phyloP scores from a whole-genome alignment of 2,888 invertebrate genomes.

The Dasysyrphus albostriatus region DNA sequence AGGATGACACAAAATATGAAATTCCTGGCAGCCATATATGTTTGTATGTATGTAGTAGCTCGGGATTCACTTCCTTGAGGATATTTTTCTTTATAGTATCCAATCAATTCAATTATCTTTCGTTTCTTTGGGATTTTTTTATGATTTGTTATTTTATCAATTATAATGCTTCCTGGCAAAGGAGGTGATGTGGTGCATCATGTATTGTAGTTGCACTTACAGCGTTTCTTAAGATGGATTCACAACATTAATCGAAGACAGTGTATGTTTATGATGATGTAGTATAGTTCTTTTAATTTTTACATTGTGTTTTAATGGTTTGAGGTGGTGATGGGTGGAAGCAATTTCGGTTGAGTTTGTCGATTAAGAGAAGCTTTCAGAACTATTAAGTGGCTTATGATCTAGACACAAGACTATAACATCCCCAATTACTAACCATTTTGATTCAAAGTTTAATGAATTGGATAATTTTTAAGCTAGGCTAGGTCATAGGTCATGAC shows the following conservation, averaged over 20 bases:
- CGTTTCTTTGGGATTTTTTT: constrained; percentile 20
- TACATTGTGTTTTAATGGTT: neutral
- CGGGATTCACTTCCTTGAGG: constrained; percentile 41
- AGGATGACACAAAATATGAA: constrained; percentile 37
- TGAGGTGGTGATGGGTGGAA: neutral
- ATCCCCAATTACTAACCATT: neutral
- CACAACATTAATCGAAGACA: constrained; percentile 41
- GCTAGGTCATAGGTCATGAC: neutral
- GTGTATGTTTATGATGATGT: constrained; percentile 42
- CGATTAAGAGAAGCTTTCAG: constrained; percentile 1
- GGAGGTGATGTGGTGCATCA: neutral
- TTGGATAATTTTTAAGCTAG: neutral
- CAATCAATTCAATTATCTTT: constrained; percentile 67
- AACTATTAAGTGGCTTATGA: neutral
- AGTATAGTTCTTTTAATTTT: neutral
- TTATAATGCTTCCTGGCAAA: constrained; percentile 17
- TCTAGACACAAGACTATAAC: neutral
- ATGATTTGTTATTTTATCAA: constrained; percentile 37
- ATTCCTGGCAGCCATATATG: neutral
- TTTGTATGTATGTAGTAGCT: neutral
- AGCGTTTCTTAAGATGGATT: neutral
- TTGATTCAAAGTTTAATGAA: neutral
- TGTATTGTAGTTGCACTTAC: constrained; percentile 38
- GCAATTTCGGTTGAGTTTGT: neutral
- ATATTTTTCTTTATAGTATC: constrained; percentile 65